Evolutionary conservation across 92 coral and sea anemone genomes (phyloP).

Genomic region (Galaxea fascicularis): DNA sequence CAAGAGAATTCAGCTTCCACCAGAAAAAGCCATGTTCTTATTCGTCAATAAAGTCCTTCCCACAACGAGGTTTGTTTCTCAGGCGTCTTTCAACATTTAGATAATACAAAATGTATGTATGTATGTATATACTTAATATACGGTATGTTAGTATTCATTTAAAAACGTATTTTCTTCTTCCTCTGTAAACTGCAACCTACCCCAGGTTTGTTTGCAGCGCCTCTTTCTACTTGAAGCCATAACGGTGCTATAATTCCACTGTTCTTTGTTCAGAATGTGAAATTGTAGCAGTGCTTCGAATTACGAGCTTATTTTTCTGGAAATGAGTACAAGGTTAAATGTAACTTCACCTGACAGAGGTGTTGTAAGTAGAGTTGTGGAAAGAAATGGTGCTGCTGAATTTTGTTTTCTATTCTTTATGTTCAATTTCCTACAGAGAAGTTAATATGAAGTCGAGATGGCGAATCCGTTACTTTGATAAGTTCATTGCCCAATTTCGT

Average conservation of each 20-base stretch:
- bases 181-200: not conserved
- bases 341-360: not conserved
- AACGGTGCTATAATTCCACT: too few relatives aligned
- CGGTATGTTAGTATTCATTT: not conserved
- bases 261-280: too few relatives aligned
- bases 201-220: conserved; percentile 3
- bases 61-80: conserved; percentile 85
- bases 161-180: not conserved
- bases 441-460: too few relatives aligned
- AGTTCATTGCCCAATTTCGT: not conserved
- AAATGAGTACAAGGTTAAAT: not conserved
- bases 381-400: not conserved
- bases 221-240: too few relatives aligned
- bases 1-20: conserved; percentile 98
- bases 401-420: conserved; percentile 1
- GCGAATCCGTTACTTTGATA: not conserved
- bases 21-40: conserved; percentile 98
- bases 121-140: not conserved
- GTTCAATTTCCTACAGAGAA: not conserved
- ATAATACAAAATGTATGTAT: not conserved
- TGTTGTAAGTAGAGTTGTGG: not conserved
- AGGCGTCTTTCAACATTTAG: not conserved
- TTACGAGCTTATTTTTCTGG: not conserved
- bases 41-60: conserved; percentile 99
- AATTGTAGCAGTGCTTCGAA: not conserved